Base-by-base conservation (phyloP, 2,888 invertebrate genomes). In the Xestobium rufovillosum region DNA sequence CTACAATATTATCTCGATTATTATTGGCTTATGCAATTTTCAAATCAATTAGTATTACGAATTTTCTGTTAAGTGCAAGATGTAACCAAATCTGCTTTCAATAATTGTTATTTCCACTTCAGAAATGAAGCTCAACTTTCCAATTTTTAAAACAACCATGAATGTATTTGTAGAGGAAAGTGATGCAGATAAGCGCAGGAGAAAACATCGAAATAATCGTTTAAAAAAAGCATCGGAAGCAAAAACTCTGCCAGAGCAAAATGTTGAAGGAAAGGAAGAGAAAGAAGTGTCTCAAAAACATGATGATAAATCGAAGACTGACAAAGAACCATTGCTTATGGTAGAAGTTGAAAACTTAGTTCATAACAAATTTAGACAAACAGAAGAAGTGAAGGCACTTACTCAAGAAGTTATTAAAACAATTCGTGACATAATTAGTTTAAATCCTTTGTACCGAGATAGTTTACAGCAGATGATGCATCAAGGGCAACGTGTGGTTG, bases 341-440 rank as follows among this genome's bases (percentile, higher is more conserved):
- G 92, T 84, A 1, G 91, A 95, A 67, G 90, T 92, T 13, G 92
- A 92, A 62, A 97, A 97, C 69, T 66, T 95, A 34, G 75, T 78
- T 37, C 89, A 94, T 53, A 83, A 91, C 44, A 83, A 87, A 49
- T 96, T 89, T 61, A 75, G 82, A 47, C 85, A 85, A 61, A 92
- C 87, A 0, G 92, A 94, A 59, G 96, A 97, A 71, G 85, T 97
- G 9, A 97, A 96, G 69, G 96, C 96, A 0, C 61, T 95, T 37
- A 95, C 92, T 0, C 94, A 95, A 64, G 96, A 97, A 71, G 80
- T 96, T 39, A 92, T 96, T 29, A 94, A 96, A 68, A 97, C 96
- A 0, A 94, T 97, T 46, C 73, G 95, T 36, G 98, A 98, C 67
- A 95, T 98, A 40, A 95, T 98, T 43, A 88, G 90, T 47, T 76